Evolutionary conservation across 2,888 invertebrate genomes (phyloP).

Genomic region (Ichneumoninae sp.): DNA sequence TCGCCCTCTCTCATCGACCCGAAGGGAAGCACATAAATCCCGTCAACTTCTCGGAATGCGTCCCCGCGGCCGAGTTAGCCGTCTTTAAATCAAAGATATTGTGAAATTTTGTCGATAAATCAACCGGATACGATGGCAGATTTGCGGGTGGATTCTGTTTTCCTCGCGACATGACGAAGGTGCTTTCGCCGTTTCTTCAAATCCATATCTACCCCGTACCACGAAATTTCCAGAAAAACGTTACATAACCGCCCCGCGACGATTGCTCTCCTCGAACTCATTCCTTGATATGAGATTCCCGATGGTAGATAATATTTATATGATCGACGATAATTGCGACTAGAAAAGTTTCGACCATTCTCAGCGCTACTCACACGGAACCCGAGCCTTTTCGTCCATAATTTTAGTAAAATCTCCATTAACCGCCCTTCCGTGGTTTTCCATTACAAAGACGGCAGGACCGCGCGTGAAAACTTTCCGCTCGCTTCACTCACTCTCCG

Average conservation of each 20-base stretch:
- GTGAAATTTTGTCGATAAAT: constrained; percentile 63
- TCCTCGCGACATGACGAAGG: constrained; percentile 41
- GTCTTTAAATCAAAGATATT: constrained; percentile 66
- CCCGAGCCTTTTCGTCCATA: constrained; percentile 26
- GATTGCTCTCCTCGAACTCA: constrained; percentile 12
- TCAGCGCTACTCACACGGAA: constrained; percentile 2
- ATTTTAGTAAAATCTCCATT: constrained; percentile 47
- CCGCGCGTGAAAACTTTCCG: constrained; percentile 49
- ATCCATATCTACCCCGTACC: not conserved
- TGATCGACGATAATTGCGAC: constrained; percentile 50
- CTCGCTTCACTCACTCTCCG: constrained; percentile 41
- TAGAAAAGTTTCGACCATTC: constrained; percentile 29
- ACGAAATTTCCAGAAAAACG: constrained; percentile 2
- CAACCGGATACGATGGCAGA: constrained; percentile 35
- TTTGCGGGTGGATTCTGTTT: constrained; percentile 37
- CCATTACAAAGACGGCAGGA: constrained; percentile 35
- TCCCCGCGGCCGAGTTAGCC: constrained; percentile 57
- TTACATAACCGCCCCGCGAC: not conserved
- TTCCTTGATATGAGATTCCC: constrained; percentile 35
- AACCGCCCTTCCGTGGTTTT: constrained; percentile 32
- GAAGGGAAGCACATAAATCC: constrained; percentile 57
- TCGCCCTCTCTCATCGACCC: constrained; percentile 7
- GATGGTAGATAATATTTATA: constrained; percentile 54
- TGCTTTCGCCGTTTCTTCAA: not conserved
- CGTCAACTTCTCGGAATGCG: constrained; percentile 55